Evolutionary conservation across 2,888 invertebrate genomes (phyloP).

Genomic region (Hirtodrosophila histrioides): DNA sequence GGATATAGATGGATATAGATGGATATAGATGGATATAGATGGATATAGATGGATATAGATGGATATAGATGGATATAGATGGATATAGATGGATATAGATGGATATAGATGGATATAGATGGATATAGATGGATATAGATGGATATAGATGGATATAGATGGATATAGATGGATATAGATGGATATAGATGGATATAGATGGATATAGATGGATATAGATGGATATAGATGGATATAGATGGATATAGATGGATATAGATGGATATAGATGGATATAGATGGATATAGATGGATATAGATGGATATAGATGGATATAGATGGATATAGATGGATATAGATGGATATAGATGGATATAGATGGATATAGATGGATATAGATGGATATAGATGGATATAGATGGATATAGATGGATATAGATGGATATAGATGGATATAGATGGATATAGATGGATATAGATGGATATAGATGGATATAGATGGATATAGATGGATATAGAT

Average conservation of each 20-base stretch:
- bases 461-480: neutral
- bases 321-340: constrained; percentile 1
- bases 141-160: too few species aligned
- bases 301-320: neutral
- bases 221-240: neutral
- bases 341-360: neutral
- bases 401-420: neutral
- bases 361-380: neutral
- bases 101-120: too few species aligned
- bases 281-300: neutral
- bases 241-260: neutral
- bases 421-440: neutral
- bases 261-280: neutral
- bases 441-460: neutral
- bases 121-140: too few species aligned
- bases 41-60: too few species aligned
- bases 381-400: neutral
- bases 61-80: too few species aligned
- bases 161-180: too few species aligned
- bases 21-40: too few species aligned
- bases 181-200: neutral
- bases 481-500: neutral
- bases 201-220: neutral
- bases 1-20: too few species aligned
- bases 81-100: too few species aligned